Conservation (phyloP, 2,888 invertebrate species). For the Nemapogon koenigi region DNA sequence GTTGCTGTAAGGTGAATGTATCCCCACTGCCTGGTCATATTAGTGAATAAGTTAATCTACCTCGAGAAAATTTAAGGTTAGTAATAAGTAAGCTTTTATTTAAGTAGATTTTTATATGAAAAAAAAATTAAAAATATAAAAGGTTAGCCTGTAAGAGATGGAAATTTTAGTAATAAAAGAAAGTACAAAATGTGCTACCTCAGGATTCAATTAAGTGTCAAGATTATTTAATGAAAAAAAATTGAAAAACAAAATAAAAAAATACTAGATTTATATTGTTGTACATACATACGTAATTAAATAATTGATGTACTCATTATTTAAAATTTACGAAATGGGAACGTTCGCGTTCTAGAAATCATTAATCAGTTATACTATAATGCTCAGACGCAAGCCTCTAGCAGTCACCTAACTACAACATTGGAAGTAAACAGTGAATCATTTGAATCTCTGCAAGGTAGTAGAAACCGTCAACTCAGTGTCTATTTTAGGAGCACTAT, state of each 20-base stretch:
- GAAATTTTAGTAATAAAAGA: conserved; percentile 28
- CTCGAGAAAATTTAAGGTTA: conserved; percentile 55
- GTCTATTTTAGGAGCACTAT: conserved; percentile 19
- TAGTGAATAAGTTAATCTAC: conserved; percentile 60
- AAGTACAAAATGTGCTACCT: conserved; percentile 63
- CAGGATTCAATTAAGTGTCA: conserved; percentile 44
- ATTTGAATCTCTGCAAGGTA: conserved; percentile 61
- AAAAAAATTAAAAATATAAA: conserved; percentile 28
- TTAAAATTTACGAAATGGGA: not conserved
- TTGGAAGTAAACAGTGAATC: too few species aligned
- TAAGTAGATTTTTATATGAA: conserved; percentile 63
- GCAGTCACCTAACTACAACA: too few species aligned
- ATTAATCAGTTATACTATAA: not conserved
- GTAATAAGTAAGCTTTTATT: conserved; percentile 51
- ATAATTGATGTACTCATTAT: too few species aligned
- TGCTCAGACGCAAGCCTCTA: not conserved
- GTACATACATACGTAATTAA: too few species aligned
- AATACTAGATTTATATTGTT: too few species aligned
- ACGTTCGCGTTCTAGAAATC: not conserved
- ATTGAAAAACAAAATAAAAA: too few species aligned
- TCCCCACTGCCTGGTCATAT: conserved; percentile 31
- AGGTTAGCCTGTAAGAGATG: conserved; percentile 42
- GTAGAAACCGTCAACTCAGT: conserved; percentile 43
- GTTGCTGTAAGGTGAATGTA: conserved; percentile 16
- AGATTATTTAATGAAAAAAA: conserved; percentile 4